Evolutionary conservation across 2,113 vertebrate genomes (phyloP).

Genomic region (Microtus richardsoni): DNA sequence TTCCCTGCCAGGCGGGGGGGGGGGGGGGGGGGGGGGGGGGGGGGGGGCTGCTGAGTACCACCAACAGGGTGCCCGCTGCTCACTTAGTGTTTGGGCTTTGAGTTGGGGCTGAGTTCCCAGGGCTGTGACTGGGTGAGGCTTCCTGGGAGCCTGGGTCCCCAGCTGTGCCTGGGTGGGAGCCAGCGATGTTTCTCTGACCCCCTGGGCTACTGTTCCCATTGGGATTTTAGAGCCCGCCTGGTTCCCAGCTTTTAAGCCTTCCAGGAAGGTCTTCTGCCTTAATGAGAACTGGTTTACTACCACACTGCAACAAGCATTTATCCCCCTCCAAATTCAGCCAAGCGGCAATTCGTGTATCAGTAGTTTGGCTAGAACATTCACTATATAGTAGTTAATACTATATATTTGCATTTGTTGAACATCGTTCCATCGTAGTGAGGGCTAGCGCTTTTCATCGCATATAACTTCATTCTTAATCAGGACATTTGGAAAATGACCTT

Average conservation of each 20-base stretch:
- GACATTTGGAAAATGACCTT: background rate
- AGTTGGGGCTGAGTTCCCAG: background rate
- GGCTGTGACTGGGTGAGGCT: background rate
- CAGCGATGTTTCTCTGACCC: background rate
- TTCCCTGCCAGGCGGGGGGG: constrained; percentile 45
- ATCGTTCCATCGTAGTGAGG: background rate
- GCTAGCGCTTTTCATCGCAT: background rate
- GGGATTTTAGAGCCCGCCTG: background rate
- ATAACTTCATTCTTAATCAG: background rate
- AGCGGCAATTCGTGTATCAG: background rate
- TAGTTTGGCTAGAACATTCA: background rate
- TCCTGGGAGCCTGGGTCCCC: background rate
- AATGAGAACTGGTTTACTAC: background rate
- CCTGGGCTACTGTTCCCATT: background rate
- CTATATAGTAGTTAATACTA: background rate
- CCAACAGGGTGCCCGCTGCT: background rate
- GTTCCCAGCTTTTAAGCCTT: background rate
- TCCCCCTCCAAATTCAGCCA: background rate
- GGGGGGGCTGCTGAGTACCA: background rate
- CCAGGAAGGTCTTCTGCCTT: background rate
- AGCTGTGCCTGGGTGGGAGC: background rate
- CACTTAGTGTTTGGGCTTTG: background rate
- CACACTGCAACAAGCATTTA: background rate
- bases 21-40: constrained; percentile 58
- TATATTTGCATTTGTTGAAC: background rate